These are phyloP conservation scores for Acutogordius australiensis DNA, from an alignment of 2,888 invertebrate species.

Conservation along the genomic window DNA sequence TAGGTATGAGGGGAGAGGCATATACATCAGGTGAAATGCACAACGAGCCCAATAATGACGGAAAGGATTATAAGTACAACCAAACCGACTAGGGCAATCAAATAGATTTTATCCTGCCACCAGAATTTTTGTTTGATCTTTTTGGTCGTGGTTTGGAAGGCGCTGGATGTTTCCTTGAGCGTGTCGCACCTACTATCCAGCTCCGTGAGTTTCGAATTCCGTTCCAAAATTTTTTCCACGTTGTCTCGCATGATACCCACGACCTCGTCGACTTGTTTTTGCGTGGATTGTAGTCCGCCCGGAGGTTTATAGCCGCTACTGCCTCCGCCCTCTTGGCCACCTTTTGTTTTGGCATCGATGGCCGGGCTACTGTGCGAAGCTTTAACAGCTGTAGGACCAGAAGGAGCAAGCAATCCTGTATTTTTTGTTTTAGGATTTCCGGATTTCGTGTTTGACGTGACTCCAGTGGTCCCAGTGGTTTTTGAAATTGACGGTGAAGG, in stretches of 20 bases:
- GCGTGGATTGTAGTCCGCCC: neutral
- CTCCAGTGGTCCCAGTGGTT: too few relatives aligned
- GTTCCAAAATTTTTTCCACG: constrained; percentile 5
- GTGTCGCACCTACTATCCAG: neutral
- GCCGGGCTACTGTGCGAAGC: neutral
- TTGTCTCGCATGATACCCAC: neutral
- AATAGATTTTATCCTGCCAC: constrained; percentile 9
- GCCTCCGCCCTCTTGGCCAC: neutral
- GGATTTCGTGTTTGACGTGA: too few relatives aligned
- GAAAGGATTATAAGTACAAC: neutral
- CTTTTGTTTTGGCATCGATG: neutral
- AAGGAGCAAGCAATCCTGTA: too few relatives aligned
- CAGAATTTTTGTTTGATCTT: neutral
- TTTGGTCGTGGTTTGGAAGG: neutral
- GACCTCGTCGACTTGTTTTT: constrained; percentile 5
- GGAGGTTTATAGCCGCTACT: too few relatives aligned
- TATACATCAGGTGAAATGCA: neutral
- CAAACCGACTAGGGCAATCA: neutral
- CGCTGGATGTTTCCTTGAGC: neutral
- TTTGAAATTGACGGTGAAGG: too few relatives aligned
- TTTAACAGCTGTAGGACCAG: too few relatives aligned
- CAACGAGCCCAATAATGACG: neutral
- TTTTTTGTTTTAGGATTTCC: too few relatives aligned
- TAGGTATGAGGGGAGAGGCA: too few relatives aligned
- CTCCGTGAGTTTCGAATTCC: neutral